A percentile compares a stretch with the other conserved stretches of the same genome.
Conservation (phyloP, 2,797 vertebrate species). For the Cirrhinus mrigala region DNA sequence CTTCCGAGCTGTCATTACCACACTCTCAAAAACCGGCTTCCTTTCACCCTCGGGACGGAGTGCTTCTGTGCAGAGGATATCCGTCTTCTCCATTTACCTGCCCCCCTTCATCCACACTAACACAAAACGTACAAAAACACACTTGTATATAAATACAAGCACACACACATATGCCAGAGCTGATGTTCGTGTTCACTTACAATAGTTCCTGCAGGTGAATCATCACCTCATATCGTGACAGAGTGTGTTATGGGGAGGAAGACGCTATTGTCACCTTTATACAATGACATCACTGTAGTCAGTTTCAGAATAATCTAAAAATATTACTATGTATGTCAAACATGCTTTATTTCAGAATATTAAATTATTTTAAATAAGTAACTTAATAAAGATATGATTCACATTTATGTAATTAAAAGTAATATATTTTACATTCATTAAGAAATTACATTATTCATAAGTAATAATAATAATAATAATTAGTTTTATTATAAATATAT, state of each 20-base stretch:
- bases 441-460: not conserved
- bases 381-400: not conserved
- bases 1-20: conserved; percentile 62
- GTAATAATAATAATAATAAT: not conserved
- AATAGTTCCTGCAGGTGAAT: conserved; percentile 56
- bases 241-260: conserved; percentile 17
- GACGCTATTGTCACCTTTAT: conserved; percentile 62
- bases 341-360: not conserved
- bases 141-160: not conserved
- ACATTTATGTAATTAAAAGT: not conserved
- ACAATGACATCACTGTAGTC: conserved; percentile 71
- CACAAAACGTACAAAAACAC: not conserved
- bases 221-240: conserved; percentile 53
- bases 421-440: not conserved
- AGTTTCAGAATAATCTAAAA: conserved; percentile 58
- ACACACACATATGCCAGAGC: not conserved
- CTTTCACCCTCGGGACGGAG: conserved; percentile 59
- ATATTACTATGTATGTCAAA: not conserved
- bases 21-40: conserved; percentile 33
- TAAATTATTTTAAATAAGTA: not conserved
- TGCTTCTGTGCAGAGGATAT: conserved; percentile 64
- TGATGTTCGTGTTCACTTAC: conserved; percentile 30
- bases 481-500: not conserved
- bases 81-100: conserved; percentile 37
- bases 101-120: not conserved